These are phyloP conservation scores for Tenualosa ilisha DNA, from an alignment of 2,797 vertebrate genomes.

Conservation along the genomic window DNA sequence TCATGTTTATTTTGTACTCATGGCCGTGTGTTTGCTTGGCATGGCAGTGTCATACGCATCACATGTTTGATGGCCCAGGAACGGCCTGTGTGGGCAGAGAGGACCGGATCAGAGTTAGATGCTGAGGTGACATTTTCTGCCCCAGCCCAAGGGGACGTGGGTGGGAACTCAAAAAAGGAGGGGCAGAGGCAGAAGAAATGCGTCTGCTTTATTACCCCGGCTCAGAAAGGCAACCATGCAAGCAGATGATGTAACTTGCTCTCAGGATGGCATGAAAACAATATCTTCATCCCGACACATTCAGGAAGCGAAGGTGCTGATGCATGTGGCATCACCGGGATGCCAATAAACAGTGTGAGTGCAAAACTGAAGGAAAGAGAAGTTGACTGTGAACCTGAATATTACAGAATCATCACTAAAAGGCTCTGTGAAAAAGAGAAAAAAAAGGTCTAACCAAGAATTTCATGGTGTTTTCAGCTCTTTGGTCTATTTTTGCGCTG, in stretches of 20 bases:
- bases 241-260: slow-evolving; percentile 35
- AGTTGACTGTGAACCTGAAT: not conserved
- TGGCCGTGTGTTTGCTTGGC: not conserved
- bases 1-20: not conserved
- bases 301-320: not conserved
- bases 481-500: not conserved
- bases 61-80: not conserved
- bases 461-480: not conserved
- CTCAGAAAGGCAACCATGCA: slow-evolving; percentile 28
- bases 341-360: not conserved
- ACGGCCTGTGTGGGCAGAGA: slow-evolving; percentile 11
- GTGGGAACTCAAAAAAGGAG: slow-evolving; percentile 4
- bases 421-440: too few species aligned
- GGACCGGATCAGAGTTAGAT: not conserved
- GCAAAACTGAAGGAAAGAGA: not conserved
- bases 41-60: not conserved
- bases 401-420: not conserved
- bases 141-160: not conserved
- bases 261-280: slow-evolving; percentile 35
- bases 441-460: too few species aligned
- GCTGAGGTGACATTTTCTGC: slow-evolving; percentile 14
- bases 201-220: slow-evolving; percentile 13
- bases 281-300: slow-evolving; percentile 20
- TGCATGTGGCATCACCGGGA: not conserved
- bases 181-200: slow-evolving; percentile 12